phyloP scores from a whole-genome alignment of 2,888 invertebrate species.

The Hanleya hanleyi region DNA sequence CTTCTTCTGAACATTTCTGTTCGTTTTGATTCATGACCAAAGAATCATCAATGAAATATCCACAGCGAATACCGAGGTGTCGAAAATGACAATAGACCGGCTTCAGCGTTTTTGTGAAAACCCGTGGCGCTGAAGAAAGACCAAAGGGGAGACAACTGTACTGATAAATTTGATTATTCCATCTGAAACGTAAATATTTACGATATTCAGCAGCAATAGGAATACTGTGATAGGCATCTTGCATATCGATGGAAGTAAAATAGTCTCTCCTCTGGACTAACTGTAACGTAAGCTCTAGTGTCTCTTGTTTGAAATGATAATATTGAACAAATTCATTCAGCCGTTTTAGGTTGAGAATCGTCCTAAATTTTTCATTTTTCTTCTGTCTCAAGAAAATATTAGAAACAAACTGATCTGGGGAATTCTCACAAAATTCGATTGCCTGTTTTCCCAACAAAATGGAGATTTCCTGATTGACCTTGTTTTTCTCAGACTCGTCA shows the following conservation, averaged over 20 bases:
- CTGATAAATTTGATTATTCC: background rate
- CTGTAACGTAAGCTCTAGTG: background rate
- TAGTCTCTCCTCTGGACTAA: background rate
- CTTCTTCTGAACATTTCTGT: background rate
- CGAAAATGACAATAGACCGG: background rate
- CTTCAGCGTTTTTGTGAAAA: background rate
- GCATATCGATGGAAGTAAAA: background rate
- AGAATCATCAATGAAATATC: background rate
- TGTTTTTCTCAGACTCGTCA: too few relatives aligned
- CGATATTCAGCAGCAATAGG: background rate
- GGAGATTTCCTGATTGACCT: too few relatives aligned
- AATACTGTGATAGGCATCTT: background rate
- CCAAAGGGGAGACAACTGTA: background rate
- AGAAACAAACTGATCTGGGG: background rate
- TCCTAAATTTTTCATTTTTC: background rate
- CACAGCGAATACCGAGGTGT: background rate
- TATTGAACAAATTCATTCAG: background rate
- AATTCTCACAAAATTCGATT: background rate
- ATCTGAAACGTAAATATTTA: slow-evolving; percentile 14
- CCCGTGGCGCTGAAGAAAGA: background rate
- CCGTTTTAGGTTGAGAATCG: background rate
- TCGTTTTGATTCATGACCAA: background rate
- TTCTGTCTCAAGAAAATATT: background rate
- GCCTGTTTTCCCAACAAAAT: background rate
- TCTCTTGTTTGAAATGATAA: background rate